These are phyloP conservation scores for Lycaon pictus DNA, from an alignment of 2,113 vertebrate genomes.

Conservation along the genomic window DNA sequence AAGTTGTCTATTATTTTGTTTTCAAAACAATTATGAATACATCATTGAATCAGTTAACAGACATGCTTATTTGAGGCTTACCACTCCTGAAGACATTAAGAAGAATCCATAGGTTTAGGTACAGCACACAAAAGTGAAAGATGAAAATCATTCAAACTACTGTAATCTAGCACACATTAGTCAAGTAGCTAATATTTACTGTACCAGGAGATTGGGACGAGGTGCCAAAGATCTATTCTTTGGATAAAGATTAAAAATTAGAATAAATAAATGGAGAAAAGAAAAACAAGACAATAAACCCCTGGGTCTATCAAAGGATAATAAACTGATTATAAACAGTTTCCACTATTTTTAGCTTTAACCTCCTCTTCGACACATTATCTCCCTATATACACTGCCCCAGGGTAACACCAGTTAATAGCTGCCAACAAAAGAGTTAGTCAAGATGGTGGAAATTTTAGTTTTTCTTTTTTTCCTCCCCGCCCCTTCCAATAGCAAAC, in stretches of 20 bases:
- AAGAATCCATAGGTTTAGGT: background rate
- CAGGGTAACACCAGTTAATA: background rate
- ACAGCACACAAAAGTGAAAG: background rate
- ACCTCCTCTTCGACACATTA: background rate
- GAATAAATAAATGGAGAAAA: background rate
- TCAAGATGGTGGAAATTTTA: background rate
- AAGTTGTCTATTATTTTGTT: background rate
- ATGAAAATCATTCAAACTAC: background rate
- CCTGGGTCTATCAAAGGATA: background rate
- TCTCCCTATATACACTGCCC: background rate
- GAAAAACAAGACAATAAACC: slow-evolving; percentile 23
- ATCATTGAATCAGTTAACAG: background rate
- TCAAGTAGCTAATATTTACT: no score
- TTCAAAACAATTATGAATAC: background rate
- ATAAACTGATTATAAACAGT: background rate
- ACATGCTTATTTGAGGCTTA: background rate
- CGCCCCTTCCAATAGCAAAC: background rate
- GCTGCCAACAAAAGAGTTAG: background rate
- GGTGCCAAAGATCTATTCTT: background rate
- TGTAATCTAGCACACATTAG: background rate
- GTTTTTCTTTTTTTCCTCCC: background rate
- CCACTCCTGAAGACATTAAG: background rate
- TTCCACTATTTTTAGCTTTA: background rate
- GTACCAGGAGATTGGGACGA: background rate
- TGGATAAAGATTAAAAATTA: background rate